Base-by-base conservation (phyloP, 1,140 invertebrate species). In the Chironomus striatipennis region DNA sequence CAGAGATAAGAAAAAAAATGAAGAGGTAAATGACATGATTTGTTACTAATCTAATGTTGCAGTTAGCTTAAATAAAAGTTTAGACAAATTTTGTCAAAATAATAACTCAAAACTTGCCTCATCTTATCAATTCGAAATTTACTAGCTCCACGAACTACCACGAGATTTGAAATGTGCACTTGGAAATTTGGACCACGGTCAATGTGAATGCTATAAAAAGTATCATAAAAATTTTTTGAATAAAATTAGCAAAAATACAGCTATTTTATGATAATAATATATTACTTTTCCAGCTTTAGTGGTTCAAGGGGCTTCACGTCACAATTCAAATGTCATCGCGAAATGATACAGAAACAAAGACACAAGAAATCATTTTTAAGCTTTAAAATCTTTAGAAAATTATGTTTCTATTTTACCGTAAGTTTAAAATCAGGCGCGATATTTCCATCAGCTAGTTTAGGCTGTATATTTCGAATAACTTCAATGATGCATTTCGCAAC, bases 401-500 rank as follows among this genome's bases (percentile, higher is more conserved):
- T 57, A n/a, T 4, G 2, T 57, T 57, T 57, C 2, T 12, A 57
- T 70, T 12, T 21, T 70, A 70, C 65, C 17, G 65, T 15, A n/a
- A 70, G 8, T 20, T 21, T 6, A 17, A 70, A 70, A 20, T 70
- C 65, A 8, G 17, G n/a, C 20, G n/a, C 65, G 10, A 18, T 6
- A 7, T 18, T 21, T 20, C 65, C 65, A 21, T 7, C 7, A 18
- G 65, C 17, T 7, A 70, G 17, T 18, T 17, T 15, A 9, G 17
- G 17, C 10, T 70, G 65, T 8, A 70, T 1, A 70, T 20, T 21
- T 21, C 18, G n/a, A 20, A 70, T 17, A 10, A 17, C 5, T 7
- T 70, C 65, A 18, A 18, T 70, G 17, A 70, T 70, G 65, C 65
- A 70, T 70, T 70, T 70, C 9, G 65, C 65, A 6, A 70, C 6